phyloP scores from a whole-genome alignment of 2,113 vertebrate species.

The Hepsetus odoe region DNA sequence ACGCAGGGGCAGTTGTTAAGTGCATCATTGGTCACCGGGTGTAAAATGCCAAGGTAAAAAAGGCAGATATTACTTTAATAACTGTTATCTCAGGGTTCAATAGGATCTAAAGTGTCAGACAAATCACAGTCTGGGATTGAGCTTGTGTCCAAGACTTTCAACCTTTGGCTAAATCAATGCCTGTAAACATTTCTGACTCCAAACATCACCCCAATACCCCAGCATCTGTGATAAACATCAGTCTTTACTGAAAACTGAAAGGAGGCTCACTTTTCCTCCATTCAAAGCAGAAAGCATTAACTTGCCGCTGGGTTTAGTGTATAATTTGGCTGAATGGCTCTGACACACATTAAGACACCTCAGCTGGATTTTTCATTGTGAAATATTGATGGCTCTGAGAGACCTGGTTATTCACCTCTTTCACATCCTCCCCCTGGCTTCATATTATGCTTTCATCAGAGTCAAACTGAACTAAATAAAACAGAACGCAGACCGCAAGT shows the following conservation, averaged over 20 bases:
- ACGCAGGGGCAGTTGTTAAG: constrained; percentile 45
- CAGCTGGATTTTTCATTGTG: constrained; percentile 24
- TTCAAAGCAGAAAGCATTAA: constrained; percentile 51
- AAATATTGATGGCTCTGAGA: constrained; percentile 43
- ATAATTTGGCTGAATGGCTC: constrained; percentile 45
- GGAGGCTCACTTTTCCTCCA: constrained; percentile 54
- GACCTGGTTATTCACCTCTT: background rate
- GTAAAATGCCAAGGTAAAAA: constrained; percentile 51
- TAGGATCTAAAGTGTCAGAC: constrained; percentile 23
- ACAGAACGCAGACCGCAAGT: background rate
- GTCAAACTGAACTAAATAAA: background rate
- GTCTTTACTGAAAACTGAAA: constrained; percentile 49
- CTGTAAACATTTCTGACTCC: constrained; percentile 26
- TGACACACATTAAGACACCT: constrained; percentile 25
- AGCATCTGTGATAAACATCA: constrained; percentile 49
- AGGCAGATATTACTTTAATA: constrained; percentile 61
- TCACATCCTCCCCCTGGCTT: background rate
- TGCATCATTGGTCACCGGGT: constrained; percentile 58
- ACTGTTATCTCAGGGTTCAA: constrained; percentile 45
- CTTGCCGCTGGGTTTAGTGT: constrained; percentile 52
- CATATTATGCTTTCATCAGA: background rate
- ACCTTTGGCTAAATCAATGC: constrained; percentile 42
- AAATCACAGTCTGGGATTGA: constrained; percentile 1
- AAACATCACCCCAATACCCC: constrained; percentile 47
- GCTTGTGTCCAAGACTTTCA: constrained; percentile 2